Evolutionary conservation across 2,113 vertebrate species (phyloP), one percentile per base, ranked within the genome.

Genomic region (Syrmaticus mikado): DNA sequence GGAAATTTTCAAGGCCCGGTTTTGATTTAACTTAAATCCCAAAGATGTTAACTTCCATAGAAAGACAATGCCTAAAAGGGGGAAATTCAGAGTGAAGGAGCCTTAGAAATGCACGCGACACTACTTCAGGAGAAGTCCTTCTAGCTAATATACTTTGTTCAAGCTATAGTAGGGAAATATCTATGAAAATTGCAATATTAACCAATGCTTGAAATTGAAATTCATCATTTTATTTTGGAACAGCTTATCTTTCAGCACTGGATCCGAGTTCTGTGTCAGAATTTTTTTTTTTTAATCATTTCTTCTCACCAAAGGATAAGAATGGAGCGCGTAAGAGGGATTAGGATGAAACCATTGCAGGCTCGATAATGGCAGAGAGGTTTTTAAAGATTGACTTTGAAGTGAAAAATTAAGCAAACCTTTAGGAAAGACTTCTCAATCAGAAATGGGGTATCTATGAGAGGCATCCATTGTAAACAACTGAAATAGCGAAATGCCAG

Each of bases 331-430:
- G 0, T 90, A 87, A 96, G 88, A 90, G 87, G 93, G 93, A 95
- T 96, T 96, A 96, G 92, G 82, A 95, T 94, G 90, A 95, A 95
- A 80, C 93, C 82, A 95, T 90, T 75, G 74, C 92, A 77, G 84
- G 46, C 80, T 87, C 86, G 94, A 95, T 93, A 94, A 93, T 89
- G 60, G 92, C 83, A 94, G 75, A 84, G 78, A 91, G 89, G 88
- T 84, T 95, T 89, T 91, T 50, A 91, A 84, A 95, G 79, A 95
- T 70, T 94, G 91, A 82, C 95, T 97, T 94, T 91, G 95, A 96
- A 96, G 90, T 95, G 85, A 92, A 95, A 96, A 95, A 94, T 79
- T 78, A 93, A 87, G 64, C 58, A 95, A 88, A 94, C 70, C 81
- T 95, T 93, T 48, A 40, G 70, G 71, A 73, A 82, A 86, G 45